Conservation (phyloP, 1,140 invertebrate species). For the Drosophila mauritiana region DNA sequence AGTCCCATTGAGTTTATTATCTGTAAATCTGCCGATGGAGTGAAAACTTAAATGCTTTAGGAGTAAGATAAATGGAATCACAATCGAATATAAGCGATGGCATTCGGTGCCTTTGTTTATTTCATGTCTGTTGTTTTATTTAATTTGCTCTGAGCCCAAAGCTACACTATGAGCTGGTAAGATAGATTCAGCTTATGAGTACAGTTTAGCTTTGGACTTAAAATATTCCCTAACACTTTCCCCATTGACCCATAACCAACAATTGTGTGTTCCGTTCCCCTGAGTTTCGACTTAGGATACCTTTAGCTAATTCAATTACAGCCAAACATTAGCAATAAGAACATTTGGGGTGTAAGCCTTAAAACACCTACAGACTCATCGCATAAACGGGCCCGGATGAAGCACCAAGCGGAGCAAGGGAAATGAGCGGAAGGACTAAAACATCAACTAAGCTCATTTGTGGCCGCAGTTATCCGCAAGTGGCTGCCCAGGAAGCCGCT, state of each 20-base stretch:
- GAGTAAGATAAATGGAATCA: too few relatives aligned
- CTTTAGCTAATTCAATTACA: constrained; percentile 57
- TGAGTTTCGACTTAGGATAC: not conserved
- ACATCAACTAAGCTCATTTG: constrained; percentile 55
- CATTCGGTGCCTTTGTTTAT: too few relatives aligned
- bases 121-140: too few relatives aligned
- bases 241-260: not conserved
- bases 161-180: too few relatives aligned
- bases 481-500: constrained; percentile 26
- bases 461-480: constrained; percentile 34
- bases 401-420: not conserved
- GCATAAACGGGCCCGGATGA: constrained; percentile 13
- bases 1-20: not conserved
- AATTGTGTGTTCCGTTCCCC: not conserved
- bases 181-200: too few relatives aligned
- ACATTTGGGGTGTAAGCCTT: constrained; percentile 15
- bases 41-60: too few relatives aligned
- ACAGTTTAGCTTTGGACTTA: too few relatives aligned
- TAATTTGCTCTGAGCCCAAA: too few relatives aligned
- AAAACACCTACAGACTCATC: constrained; percentile 4
- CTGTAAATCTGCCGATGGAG: not conserved
- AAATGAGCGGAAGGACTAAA: constrained; percentile 1
- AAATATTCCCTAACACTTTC: not conserved
- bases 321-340: constrained; percentile 37
- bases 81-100: too few relatives aligned